phyloP scores from a whole-genome alignment of 2,888 invertebrate species.

The Heteromyza rotundicornis region DNA sequence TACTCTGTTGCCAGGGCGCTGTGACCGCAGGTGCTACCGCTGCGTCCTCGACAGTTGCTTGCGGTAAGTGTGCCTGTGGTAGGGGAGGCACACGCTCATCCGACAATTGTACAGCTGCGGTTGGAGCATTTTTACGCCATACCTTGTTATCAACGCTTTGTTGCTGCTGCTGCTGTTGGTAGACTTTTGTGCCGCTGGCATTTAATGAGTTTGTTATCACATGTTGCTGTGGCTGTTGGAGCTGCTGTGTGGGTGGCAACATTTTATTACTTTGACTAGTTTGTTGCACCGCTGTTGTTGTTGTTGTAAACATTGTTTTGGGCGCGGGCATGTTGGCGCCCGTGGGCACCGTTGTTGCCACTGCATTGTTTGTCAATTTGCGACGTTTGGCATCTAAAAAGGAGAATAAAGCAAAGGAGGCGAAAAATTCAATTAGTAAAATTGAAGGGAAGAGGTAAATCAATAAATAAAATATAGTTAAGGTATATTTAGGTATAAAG shows the following conservation, averaged over 20 bases:
- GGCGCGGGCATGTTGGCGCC: constrained; percentile 3
- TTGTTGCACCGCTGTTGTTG: constrained; percentile 27
- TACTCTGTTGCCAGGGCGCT: constrained; percentile 21
- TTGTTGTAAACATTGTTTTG: constrained; percentile 29
- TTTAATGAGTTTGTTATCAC: constrained; percentile 32
- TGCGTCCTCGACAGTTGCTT: constrained; percentile 18
- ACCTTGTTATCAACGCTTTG: constrained; percentile 17
- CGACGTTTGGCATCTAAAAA: constrained; percentile 46
- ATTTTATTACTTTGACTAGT: constrained; percentile 42
- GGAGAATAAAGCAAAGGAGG: background rate
- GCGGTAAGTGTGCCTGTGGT: constrained; percentile 38
- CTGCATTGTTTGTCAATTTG: constrained; percentile 33
- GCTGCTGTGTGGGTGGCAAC: constrained; percentile 31
- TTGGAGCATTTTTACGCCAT: constrained; percentile 12
- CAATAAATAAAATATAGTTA: too few relatives aligned
- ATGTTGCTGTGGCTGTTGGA: constrained; percentile 29
- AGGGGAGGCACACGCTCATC: constrained; percentile 44
- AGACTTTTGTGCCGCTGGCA: background rate
- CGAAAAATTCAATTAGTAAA: too few relatives aligned
- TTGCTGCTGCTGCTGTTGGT: constrained; percentile 19
- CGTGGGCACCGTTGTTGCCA: constrained; percentile 23
- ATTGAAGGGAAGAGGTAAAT: too few relatives aligned
- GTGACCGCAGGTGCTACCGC: constrained; percentile 10
- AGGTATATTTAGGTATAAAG: too few relatives aligned
- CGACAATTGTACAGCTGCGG: background rate